These are phyloP conservation scores for Neotoxoptera formosana DNA, from an alignment of 1,140 invertebrate species.

Conservation along the genomic window DNA sequence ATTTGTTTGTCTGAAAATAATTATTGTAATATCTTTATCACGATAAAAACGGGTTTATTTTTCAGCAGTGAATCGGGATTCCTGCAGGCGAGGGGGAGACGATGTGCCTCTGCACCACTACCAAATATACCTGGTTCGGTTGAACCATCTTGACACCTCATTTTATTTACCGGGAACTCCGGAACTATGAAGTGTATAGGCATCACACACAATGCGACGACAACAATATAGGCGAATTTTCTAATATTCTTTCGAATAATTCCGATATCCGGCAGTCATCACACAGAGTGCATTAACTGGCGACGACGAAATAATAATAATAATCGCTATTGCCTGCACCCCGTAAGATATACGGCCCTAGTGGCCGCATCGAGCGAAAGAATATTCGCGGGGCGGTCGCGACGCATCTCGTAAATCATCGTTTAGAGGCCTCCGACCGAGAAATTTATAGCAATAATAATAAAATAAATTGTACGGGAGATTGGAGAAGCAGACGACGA, in stretches of 20 bases:
- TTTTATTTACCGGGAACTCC: too few species aligned
- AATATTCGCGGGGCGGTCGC: not conserved
- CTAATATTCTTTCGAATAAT: not conserved
- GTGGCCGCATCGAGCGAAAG: not conserved
- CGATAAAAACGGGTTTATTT: too few species aligned
- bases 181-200: not conserved
- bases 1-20: not conserved
- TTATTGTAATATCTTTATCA: too few species aligned
- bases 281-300: not conserved
- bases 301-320: not conserved
- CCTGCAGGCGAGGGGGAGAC: too few species aligned
- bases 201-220: not conserved
- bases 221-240: too few species aligned
- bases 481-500: not conserved
- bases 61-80: too few species aligned
- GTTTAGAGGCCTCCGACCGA: not conserved
- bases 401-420: constrained; percentile 19
- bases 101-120: too few species aligned
- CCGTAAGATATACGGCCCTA: not conserved
- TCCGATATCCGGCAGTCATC: not conserved
- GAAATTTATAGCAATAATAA: constrained; percentile 21
- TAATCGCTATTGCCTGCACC: not conserved
- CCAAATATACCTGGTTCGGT: not conserved
- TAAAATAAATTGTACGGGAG: not conserved
- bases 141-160: not conserved